These are phyloP conservation scores for Meles meles DNA, from an alignment of 2,113 vertebrate species.

Conservation along the genomic window DNA sequence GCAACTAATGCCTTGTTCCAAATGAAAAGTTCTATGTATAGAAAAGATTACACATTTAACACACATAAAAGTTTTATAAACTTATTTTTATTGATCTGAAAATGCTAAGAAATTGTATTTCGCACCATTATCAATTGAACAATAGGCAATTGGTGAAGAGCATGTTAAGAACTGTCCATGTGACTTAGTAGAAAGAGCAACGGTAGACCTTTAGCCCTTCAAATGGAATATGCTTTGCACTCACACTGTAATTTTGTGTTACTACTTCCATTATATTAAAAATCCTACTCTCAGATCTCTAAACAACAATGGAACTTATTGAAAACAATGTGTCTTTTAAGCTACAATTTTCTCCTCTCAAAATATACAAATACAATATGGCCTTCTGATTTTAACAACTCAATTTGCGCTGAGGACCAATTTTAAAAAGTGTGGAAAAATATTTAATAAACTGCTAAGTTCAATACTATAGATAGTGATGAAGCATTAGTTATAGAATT, in stretches of 20 bases:
- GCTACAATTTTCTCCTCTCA: not conserved
- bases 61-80: not conserved
- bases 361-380: not conserved
- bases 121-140: not conserved
- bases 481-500: not conserved
- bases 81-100: not conserved
- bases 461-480: not conserved
- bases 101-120: not conserved
- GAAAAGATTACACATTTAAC: not conserved
- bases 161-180: not conserved
- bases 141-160: not conserved
- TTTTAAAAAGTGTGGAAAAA: not conserved
- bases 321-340: not conserved
- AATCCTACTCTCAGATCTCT: not conserved
- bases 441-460: not conserved
- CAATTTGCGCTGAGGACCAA: not conserved
- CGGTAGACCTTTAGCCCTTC: not conserved
- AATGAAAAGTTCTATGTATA: conserved; percentile 17
- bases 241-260: not conserved
- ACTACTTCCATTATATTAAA: not conserved
- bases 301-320: not conserved
- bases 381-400: not conserved
- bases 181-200: not conserved
- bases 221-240: not conserved
- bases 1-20: not conserved